Base-by-base conservation (phyloP, 64 coral and sea anemone species). In the Platygyra sinensis region DNA sequence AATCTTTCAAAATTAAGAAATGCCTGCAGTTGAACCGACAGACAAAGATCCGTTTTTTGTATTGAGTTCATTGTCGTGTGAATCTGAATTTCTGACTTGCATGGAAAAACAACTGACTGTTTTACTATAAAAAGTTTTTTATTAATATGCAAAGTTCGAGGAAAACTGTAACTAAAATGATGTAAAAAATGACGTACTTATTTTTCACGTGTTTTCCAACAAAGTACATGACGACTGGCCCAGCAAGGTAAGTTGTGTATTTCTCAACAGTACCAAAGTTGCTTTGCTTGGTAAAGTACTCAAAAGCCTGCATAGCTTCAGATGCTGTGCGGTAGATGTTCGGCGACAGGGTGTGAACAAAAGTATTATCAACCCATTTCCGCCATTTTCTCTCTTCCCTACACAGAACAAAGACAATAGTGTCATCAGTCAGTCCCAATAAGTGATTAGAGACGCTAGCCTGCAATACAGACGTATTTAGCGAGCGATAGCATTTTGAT, bases 241-340 rank as follows among this genome's bases (percentile, higher is more conserved):
- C 96, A 90, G 76, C 73, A 63, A 95, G 93, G 42, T 89, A 82
- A 11, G 88, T 94, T 62, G 90, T 63, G 72, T 95, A 98, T 73
- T 91, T 80, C 83, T 98, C 93, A 61, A 94, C 72, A 51, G 90
- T 82, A 75, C 90, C 80, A 39, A 98, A 95, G 51, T 98, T 89
- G 7, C 96, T 94, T 52, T 95, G 82, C 72, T 93, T 86, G 20
- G 93, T 90, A 42, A 98, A 98, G 54, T 98, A 95, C 62, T 98
- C 90, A 75, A 94, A 98, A 75, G 96, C 96, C 52, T 98, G 93
- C 87, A 93, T 93, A 42, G 96, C 93, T 64, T 98, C 96, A 3
- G 86, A 82, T 79, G 93, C 52, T 73, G 96, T 98, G 27, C 96
- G 94, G 88, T 98, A 98, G 83, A 98, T 98, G 42, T 98, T 98